These are phyloP conservation scores for Stegophylla sp. DNA, from an alignment of 2,888 invertebrate species.

Conservation along the genomic window DNA sequence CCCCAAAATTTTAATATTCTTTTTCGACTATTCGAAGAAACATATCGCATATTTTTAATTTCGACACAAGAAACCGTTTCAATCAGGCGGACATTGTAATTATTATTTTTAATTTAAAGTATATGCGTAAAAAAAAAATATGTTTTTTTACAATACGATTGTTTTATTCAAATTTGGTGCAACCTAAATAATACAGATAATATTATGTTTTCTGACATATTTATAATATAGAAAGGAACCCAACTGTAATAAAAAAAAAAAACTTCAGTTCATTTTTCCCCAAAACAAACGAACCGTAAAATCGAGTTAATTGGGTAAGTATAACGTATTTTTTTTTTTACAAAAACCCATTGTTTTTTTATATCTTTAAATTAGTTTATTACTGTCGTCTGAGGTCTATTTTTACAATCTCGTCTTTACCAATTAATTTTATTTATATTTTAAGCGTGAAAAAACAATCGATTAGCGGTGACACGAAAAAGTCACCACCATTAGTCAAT, in stretches of 20 bases:
- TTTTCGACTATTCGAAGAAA: background rate
- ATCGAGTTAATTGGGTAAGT: conserved; percentile 33
- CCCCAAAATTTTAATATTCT: background rate
- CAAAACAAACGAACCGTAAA: conserved; percentile 27
- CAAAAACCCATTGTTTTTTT: conserved; percentile 16
- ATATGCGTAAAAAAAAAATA: no score
- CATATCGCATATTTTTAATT: background rate
- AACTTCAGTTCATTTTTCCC: background rate
- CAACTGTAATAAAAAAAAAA: conserved; percentile 14
- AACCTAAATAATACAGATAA: no score
- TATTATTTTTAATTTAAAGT: background rate
- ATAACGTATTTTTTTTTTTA: background rate
- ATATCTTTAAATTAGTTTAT: conserved; percentile 37
- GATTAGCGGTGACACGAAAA: background rate
- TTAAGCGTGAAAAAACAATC: background rate
- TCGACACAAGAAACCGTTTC: background rate
- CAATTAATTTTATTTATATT: conserved; percentile 34
- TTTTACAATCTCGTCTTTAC: background rate
- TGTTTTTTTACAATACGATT: no score
- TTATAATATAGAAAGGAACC: background rate
- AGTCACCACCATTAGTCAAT: no score
- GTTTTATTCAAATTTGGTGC: no score
- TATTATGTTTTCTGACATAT: background rate
- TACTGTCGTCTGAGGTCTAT: conserved; percentile 3
- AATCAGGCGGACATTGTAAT: background rate